phyloP scores from a whole-genome alignment of 2,797 vertebrate genomes.

The Odontamblyopus rebecca region DNA sequence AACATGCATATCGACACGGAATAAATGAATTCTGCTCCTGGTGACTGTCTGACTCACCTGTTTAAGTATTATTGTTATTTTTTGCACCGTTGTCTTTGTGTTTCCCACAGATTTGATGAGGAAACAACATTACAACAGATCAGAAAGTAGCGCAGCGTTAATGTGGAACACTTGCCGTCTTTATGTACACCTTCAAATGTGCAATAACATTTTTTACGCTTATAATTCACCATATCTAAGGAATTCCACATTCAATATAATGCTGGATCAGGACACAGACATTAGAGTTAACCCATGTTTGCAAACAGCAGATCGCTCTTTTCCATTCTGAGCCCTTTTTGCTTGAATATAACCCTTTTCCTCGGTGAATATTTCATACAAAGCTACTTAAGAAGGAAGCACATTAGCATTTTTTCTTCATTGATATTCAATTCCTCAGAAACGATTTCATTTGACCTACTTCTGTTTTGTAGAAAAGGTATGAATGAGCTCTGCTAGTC shows the following conservation, averaged over 20 bases:
- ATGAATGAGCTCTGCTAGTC: slow-evolving; percentile 26
- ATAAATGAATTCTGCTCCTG: slow-evolving; percentile 36
- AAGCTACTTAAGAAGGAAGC: slow-evolving; percentile 38
- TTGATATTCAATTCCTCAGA: slow-evolving; percentile 57
- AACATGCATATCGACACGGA: slow-evolving; percentile 53
- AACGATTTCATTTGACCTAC: slow-evolving; percentile 57
- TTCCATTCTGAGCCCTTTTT: slow-evolving; percentile 24
- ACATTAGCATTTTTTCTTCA: slow-evolving; percentile 58
- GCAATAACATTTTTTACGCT: slow-evolving; percentile 7
- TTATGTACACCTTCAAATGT: too few species aligned
- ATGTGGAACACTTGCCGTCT: too few species aligned
- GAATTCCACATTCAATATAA: slow-evolving; percentile 27
- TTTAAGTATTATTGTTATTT: slow-evolving; percentile 19
- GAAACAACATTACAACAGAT: too few species aligned
- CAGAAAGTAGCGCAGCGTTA: too few species aligned
- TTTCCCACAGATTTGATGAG: too few species aligned
- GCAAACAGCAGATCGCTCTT: slow-evolving; percentile 27
- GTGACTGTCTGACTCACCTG: slow-evolving; percentile 22
- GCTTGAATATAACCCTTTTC: slow-evolving; percentile 29
- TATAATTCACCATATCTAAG: slow-evolving; percentile 36
- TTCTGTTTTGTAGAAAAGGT: slow-evolving; percentile 36
- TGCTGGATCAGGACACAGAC: slow-evolving; percentile 24
- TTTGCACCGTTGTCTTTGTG: too few species aligned
- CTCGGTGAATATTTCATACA: slow-evolving; percentile 56
- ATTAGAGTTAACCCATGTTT: slow-evolving; percentile 32